phyloP scores from a whole-genome alignment of 2,797 vertebrate species.

The Danionella dracula region DNA sequence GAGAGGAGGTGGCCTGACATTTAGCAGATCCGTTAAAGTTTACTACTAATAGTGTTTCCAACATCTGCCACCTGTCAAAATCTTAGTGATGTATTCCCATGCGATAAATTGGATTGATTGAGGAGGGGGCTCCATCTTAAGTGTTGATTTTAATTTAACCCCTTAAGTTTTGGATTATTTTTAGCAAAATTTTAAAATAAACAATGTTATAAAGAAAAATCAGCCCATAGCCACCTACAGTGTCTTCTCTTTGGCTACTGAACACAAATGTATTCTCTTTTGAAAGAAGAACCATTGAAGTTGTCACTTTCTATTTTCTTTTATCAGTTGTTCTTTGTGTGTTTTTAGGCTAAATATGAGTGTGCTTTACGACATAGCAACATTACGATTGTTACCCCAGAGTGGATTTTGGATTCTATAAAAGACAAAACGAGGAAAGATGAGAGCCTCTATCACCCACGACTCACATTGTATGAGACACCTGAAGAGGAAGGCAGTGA shows the following conservation, averaged over 20 bases:
- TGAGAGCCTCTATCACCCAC: conserved; percentile 85
- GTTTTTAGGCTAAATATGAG: conserved; percentile 84
- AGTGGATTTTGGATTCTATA: conserved; percentile 89
- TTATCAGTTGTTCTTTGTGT: background rate
- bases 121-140: too few species aligned
- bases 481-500: conserved; percentile 82
- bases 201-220: too few species aligned
- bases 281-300: too few species aligned
- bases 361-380: conserved; percentile 78
- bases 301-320: background rate
- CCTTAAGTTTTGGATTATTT: too few species aligned
- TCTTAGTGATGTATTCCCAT: too few species aligned
- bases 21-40: conserved; percentile 4
- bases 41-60: conserved; percentile 12
- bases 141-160: too few species aligned
- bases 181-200: too few species aligned
- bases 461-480: conserved; percentile 81
- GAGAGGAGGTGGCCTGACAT: background rate
- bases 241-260: too few species aligned
- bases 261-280: too few species aligned
- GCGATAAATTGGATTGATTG: too few species aligned
- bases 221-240: too few species aligned
- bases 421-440: conserved; percentile 79
- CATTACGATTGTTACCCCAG: conserved; percentile 87
- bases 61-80: background rate